Percentiles rank a stretch among this genome's conserved stretches.
phyloP scores from a whole-genome alignment of 2,888 invertebrate genomes.

The Opisthograptis luteolata region DNA sequence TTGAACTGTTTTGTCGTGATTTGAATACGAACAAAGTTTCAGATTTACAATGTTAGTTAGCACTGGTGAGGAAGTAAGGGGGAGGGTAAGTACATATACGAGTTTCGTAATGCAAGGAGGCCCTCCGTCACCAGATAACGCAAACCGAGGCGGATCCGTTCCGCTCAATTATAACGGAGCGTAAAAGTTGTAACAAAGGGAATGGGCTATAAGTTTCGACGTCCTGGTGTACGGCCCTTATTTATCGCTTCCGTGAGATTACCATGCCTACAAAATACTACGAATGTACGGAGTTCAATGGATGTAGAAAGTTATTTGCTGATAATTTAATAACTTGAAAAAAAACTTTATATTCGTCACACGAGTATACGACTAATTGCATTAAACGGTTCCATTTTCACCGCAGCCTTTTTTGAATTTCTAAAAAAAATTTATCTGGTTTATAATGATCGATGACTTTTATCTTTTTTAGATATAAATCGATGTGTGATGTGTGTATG shows the following conservation, averaged over 20 bases:
- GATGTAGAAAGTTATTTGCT: slow-evolving; percentile 8
- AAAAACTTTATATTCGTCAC: too few relatives aligned
- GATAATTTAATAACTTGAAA: too few relatives aligned
- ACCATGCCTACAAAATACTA: slow-evolving; percentile 44
- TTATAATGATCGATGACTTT: too few relatives aligned
- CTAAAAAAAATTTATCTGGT: too few relatives aligned
- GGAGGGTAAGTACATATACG: slow-evolving; percentile 10
- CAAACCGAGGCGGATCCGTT: slow-evolving; percentile 25
- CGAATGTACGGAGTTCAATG: background rate
- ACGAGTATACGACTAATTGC: too few relatives aligned
- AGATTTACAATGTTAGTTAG: background rate
- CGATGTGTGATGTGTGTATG: too few relatives aligned
- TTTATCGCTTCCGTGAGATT: slow-evolving; percentile 63
- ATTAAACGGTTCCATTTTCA: too few relatives aligned
- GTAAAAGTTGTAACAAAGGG: slow-evolving; percentile 61
- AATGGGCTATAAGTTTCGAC: slow-evolving; percentile 54
- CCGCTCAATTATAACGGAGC: slow-evolving; percentile 57
- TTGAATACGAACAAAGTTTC: too few relatives aligned
- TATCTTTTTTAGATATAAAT: too few relatives aligned
- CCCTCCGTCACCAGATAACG: slow-evolving; percentile 34
- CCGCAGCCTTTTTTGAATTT: too few relatives aligned
- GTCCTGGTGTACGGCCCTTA: slow-evolving; percentile 49
- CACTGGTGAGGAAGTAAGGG: slow-evolving; percentile 16
- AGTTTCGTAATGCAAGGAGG: slow-evolving; percentile 33
- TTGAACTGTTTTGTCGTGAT: too few relatives aligned